A percentile compares a stretch with the other conserved stretches of the same genome.
These are phyloP conservation scores for Cataglyphis rosenhaueri DNA, from an alignment of 2,888 invertebrate genomes.

Conservation along the genomic window DNA sequence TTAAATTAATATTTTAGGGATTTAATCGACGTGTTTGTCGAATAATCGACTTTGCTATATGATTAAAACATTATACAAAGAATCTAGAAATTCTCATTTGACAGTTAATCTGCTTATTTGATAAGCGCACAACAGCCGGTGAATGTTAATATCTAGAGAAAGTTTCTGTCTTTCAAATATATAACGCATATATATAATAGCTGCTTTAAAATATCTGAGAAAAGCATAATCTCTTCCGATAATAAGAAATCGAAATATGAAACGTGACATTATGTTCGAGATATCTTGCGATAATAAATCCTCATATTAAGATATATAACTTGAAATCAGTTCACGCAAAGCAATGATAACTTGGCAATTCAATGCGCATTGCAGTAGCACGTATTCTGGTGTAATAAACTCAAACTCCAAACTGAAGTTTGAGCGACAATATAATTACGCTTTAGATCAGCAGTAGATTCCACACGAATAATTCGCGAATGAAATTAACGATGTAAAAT, in stretches of 20 bases:
- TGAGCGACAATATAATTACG: constrained; percentile 45
- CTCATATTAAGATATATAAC: constrained; percentile 5
- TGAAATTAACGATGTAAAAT: constrained; percentile 26
- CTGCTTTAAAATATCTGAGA: neutral
- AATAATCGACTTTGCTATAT: neutral
- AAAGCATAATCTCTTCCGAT: neutral
- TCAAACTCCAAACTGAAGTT: constrained; percentile 36
- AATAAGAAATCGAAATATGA: neutral
- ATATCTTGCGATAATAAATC: neutral
- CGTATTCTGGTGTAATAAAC: constrained; percentile 16
- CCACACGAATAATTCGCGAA: constrained; percentile 11
- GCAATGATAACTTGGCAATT: constrained; percentile 39
- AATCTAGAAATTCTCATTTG: constrained; percentile 3
- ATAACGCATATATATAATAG: neutral
- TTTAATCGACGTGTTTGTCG: constrained; percentile 8
- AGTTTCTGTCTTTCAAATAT: neutral
- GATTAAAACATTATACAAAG: constrained; percentile 7
- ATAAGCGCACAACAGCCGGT: neutral
- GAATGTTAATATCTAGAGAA: neutral
- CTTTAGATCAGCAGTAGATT: constrained; percentile 26
- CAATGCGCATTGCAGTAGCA: constrained; percentile 27
- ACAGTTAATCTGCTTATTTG: neutral
- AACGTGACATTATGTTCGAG: neutral
- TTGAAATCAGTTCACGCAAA: constrained; percentile 21
- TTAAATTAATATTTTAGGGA: neutral